Evolutionary conservation across 2,113 vertebrate species (phyloP).

Genomic region (Calyptommatus sinebrachiatus): DNA sequence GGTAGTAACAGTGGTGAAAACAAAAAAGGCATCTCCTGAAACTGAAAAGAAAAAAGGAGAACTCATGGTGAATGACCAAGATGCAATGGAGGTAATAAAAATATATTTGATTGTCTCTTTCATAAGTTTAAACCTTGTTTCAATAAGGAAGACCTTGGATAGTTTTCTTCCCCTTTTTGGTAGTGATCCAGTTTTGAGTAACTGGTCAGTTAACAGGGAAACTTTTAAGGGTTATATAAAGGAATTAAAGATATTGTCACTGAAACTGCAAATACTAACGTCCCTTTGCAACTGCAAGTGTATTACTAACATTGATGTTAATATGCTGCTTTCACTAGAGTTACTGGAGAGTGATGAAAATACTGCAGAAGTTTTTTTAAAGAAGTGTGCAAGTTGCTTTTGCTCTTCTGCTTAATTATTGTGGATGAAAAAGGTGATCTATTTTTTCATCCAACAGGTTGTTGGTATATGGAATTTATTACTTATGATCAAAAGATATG

Average conservation of each 20-base stretch:
- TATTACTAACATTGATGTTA: neutral
- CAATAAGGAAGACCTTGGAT: neutral
- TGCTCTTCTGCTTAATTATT: neutral
- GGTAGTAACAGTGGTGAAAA: conserved; percentile 93
- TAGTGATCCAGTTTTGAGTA: neutral
- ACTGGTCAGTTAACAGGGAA: neutral
- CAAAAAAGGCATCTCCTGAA: conserved; percentile 83
- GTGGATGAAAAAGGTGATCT: neutral
- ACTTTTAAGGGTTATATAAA: neutral
- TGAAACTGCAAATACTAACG: neutral
- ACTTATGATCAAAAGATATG: no score
- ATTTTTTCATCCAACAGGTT: neutral
- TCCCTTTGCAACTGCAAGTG: neutral
- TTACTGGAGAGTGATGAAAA: neutral
- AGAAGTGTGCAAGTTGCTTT: neutral
- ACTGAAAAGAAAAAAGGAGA: conserved; percentile 97
- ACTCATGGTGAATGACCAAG: conserved; percentile 98
- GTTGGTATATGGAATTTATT: no score
- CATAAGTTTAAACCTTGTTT: neutral
- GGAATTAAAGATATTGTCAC: neutral
- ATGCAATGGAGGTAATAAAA: conserved; percentile 92
- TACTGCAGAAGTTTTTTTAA: neutral
- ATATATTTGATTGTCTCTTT: rapidly evolving
- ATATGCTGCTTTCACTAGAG: neutral
- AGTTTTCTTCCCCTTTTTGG: neutral